Percentiles rank a stretch among this genome's conserved stretches.
These are phyloP conservation scores for Epinephelus moara DNA, from an alignment of 2,113 vertebrate species.

Conservation along the genomic window DNA sequence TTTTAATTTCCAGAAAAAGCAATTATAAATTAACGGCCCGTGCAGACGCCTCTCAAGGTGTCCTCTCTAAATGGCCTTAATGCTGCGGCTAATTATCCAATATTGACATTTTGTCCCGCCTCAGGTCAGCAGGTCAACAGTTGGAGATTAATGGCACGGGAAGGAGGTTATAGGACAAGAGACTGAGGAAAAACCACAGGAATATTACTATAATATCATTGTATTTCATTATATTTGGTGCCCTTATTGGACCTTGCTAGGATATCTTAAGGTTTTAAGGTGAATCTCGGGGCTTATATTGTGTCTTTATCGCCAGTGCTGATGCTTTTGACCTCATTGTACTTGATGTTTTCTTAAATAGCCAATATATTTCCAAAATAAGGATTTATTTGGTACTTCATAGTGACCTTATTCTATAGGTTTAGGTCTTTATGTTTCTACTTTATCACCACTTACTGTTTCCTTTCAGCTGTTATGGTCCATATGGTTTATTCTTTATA, in stretches of 20 bases:
- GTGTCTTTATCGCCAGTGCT: neutral
- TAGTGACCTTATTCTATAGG: neutral
- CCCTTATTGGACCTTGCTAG: neutral
- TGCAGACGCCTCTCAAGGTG: constrained; percentile 43
- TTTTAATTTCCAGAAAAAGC: constrained; percentile 52
- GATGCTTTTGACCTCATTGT: neutral
- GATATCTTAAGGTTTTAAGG: neutral
- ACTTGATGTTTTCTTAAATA: neutral
- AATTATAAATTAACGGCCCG: constrained; percentile 41
- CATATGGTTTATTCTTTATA: constrained; percentile 16
- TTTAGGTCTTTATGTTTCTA: neutral
- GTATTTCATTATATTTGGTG: neutral
- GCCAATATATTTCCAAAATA: neutral
- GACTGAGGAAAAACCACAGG: constrained; percentile 5
- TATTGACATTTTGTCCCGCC: constrained; percentile 79
- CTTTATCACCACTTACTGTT: constrained; percentile 5
- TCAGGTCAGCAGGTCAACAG: constrained; percentile 74
- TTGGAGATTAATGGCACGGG: constrained; percentile 70
- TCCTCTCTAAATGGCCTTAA: constrained; percentile 66
- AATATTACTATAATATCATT: neutral
- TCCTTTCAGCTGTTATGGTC: neutral
- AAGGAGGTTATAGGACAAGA: constrained; percentile 37
- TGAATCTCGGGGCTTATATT: neutral
- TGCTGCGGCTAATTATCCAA: constrained; percentile 71
- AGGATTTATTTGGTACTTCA: constrained; percentile 1